Evolutionary conservation across 1,140 invertebrate species (phyloP), one percentile per base, ranked within the genome.

Genomic region (Trichoplusia ni): DNA sequence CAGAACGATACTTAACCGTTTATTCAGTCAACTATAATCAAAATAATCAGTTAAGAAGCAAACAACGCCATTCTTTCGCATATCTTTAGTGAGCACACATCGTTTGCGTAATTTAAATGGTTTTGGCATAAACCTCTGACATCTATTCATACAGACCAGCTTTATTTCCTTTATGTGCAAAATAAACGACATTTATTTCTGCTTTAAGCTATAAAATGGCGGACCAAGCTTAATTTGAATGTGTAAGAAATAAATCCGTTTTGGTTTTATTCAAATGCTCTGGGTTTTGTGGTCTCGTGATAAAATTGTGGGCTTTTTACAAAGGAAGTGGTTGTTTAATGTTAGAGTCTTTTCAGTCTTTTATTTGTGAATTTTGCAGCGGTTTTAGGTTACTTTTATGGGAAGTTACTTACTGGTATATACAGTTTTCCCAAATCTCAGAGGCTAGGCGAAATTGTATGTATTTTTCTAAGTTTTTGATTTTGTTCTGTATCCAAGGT

Each of bases 151-250:
- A 49, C n/a, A 13, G 7, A 16, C 25, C 25, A 1, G 25, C 14
- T 49, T 49, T 49, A 49, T 49, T 49, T 31, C 25, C 25, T 23
- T 49, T 49, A 31, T 49, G 25, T 49, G 46, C 46, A 2, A 31
- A 49, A 47, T 47, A 49, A 49, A 49, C 23, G 46, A 49, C 25
- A 25, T 49, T 49, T 29, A 49, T 49, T 49, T 49, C 25, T 49
- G 46, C 46, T 49, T 49, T 49, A 49, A 49, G 46, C 46, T 49
- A 49, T 49, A 49, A 49, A 47, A 49, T 18, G 27, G 46, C 23
- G 7, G 25, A 13, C 2, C 25, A 31, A 49, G 46, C 46, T 49
- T 49, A 49, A 49, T 49, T 49, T 49, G 27, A 49, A 49, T 49
- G 25, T 25, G 46, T 49, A 49, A 49, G 46, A 49, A 49, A 49